Evolutionary conservation across 1,140 invertebrate species (phyloP).

Genomic region (Planococcus citri): DNA sequence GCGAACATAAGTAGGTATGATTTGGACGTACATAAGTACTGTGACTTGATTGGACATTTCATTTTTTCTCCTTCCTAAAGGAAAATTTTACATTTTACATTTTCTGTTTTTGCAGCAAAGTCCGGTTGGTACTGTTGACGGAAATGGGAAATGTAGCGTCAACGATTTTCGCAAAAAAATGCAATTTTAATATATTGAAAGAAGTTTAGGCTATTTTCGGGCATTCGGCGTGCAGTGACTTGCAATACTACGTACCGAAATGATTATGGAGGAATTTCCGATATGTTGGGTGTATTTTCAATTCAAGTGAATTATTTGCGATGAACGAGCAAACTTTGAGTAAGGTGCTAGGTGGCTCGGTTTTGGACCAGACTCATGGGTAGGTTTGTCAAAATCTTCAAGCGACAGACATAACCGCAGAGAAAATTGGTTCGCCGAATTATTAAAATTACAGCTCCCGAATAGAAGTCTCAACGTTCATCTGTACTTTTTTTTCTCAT

Average conservation of each 20-base stretch:
- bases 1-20: slow-evolving; percentile 49
- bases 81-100: not conserved
- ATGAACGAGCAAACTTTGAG: slow-evolving; percentile 77
- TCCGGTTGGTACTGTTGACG: not conserved
- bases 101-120: not conserved
- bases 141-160: slow-evolving; percentile 26
- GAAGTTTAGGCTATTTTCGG: slow-evolving; percentile 97
- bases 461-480: too few relatives aligned
- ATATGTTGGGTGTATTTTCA: slow-evolving; percentile 37
- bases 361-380: slow-evolving; percentile 97
- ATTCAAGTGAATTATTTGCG: not conserved
- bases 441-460: too few relatives aligned
- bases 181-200: slow-evolving; percentile 90
- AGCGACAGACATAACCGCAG: not conserved
- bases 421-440: not conserved
- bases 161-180: slow-evolving; percentile 55
- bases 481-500: slow-evolving; percentile 30
- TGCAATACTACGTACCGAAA: slow-evolving; percentile 92
- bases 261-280: slow-evolving; percentile 97
- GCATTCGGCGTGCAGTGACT: slow-evolving; percentile 85
- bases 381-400: slow-evolving; percentile 31
- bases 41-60: too few relatives aligned
- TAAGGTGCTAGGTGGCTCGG: slow-evolving; percentile 87
- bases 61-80: too few relatives aligned
- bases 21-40: slow-evolving; percentile 21